Percentiles rank a stretch among this genome's conserved stretches.
These are phyloP conservation scores for Cyclura pinguis DNA, from an alignment of 2,797 vertebrate genomes.

Conservation along the genomic window DNA sequence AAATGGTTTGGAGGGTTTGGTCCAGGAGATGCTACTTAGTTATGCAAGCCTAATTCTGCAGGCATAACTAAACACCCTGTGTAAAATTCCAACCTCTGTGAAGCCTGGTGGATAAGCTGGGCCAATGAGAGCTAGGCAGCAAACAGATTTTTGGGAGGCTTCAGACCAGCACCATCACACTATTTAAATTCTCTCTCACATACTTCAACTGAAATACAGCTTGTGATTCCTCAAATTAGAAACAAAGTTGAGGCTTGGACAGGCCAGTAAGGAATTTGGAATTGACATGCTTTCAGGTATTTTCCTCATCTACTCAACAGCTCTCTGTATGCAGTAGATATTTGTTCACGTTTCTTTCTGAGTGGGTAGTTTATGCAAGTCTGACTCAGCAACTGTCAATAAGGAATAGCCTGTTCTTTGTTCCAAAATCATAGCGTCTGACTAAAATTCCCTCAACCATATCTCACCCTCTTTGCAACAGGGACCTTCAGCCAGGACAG, in stretches of 20 bases:
- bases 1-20: too few relatives aligned
- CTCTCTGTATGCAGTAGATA: slow-evolving; percentile 15
- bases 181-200: neutral
- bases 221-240: slow-evolving; percentile 3
- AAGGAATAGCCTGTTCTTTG: slow-evolving; percentile 18
- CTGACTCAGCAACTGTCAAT: slow-evolving; percentile 13
- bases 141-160: neutral
- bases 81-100: too few relatives aligned
- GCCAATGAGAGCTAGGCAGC: neutral
- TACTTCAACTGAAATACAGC: slow-evolving; percentile 12
- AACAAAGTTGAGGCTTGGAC: slow-evolving; percentile 6
- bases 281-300: slow-evolving; percentile 21
- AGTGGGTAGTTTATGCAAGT: slow-evolving; percentile 6
- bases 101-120: neutral
- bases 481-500: slow-evolving; percentile 90
- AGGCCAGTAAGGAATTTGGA: slow-evolving; percentile 1
- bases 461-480: slow-evolving; percentile 63
- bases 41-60: too few relatives aligned
- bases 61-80: too few relatives aligned
- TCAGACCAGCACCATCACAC: neutral
- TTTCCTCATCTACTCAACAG: slow-evolving; percentile 24
- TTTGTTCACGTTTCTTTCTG: slow-evolving; percentile 25
- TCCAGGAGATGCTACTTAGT: too few relatives aligned
- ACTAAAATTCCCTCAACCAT: slow-evolving; percentile 10
- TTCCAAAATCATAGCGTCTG: neutral